Evolutionary conservation across 2,888 invertebrate genomes (phyloP).

Genomic region (Macrosoma leucophasiata): DNA sequence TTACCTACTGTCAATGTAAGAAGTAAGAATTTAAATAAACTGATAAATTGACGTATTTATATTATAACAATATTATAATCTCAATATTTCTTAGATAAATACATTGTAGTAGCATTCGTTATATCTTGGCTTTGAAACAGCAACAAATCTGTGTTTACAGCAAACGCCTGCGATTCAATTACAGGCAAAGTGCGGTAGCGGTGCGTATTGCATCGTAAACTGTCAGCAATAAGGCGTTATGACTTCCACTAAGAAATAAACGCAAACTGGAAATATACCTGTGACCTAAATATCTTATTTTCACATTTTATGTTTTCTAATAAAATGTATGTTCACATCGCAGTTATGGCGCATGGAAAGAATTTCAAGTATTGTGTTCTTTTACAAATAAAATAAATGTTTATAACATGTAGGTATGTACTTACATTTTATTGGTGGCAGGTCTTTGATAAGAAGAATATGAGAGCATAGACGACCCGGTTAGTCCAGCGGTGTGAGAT

Average conservation of each 20-base stretch:
- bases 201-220: slow-evolving; percentile 65
- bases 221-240: slow-evolving; percentile 59
- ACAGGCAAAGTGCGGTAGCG: slow-evolving; percentile 58
- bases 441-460: too few species aligned
- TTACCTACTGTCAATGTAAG: too few species aligned
- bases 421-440: too few species aligned
- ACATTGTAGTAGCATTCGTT: slow-evolving; percentile 31
- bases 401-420: too few species aligned
- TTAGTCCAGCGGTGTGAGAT: too few species aligned
- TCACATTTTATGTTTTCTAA: slow-evolving; percentile 29
- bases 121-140: slow-evolving; percentile 36
- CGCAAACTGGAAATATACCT: slow-evolving; percentile 31
- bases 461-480: too few species aligned
- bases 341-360: too few species aligned
- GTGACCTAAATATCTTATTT: slow-evolving; percentile 45
- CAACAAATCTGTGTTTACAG: slow-evolving; percentile 52
- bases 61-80: not conserved
- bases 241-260: slow-evolving; percentile 47
- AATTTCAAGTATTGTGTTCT: too few species aligned
- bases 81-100: slow-evolving; percentile 10
- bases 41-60: too few species aligned
- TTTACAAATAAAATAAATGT: too few species aligned
- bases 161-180: slow-evolving; percentile 66
- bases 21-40: too few species aligned
- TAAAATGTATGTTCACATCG: too few species aligned